Evolutionary conservation across 1,140 invertebrate genomes (phyloP).

Genomic region (Pseudobourletiella spinata): DNA sequence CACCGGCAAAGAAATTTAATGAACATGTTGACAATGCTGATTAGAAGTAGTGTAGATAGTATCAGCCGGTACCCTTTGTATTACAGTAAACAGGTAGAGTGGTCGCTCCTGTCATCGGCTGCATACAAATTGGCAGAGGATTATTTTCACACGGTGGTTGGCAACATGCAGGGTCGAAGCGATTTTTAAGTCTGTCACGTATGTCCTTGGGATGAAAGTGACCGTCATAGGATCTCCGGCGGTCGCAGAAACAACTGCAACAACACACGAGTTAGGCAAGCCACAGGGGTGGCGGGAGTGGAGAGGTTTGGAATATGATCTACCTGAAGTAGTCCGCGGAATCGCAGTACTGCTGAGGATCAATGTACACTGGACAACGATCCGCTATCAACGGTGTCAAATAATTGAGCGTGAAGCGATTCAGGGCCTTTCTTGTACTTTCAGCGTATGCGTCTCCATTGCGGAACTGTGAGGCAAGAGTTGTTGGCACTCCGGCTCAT

Average conservation of each 20-base stretch:
- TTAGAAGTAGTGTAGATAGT: neutral
- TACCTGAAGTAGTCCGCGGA: conserved; percentile 19
- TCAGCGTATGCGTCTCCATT: conserved; percentile 16
- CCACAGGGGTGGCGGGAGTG: too few relatives aligned
- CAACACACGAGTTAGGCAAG: neutral
- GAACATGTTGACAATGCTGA: too few relatives aligned
- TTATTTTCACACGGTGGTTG: conserved; percentile 9
- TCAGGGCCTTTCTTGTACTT: conserved; percentile 20
- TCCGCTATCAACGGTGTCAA: conserved; percentile 22
- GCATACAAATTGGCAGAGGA: neutral
- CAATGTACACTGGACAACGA: conserved; percentile 24
- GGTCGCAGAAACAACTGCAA: conserved; percentile 18
- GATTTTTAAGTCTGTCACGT: conserved; percentile 22
- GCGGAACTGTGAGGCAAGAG: conserved; percentile 15
- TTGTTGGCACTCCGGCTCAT: too few relatives aligned
- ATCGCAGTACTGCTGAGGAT: conserved; percentile 24
- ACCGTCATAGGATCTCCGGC: conserved; percentile 30
- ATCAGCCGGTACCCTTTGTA: neutral
- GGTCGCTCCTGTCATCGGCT: neutral
- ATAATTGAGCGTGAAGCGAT: conserved; percentile 24
- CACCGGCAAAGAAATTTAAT: too few relatives aligned
- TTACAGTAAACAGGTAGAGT: neutral
- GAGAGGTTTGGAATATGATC: too few relatives aligned
- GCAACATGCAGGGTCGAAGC: conserved; percentile 23
- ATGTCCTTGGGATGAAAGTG: conserved; percentile 28